A percentile compares a stretch with the other conserved stretches of the same genome.
Evolutionary conservation across 2,113 vertebrate species (phyloP).

Genomic region (Gadus chalcogrammus): DNA sequence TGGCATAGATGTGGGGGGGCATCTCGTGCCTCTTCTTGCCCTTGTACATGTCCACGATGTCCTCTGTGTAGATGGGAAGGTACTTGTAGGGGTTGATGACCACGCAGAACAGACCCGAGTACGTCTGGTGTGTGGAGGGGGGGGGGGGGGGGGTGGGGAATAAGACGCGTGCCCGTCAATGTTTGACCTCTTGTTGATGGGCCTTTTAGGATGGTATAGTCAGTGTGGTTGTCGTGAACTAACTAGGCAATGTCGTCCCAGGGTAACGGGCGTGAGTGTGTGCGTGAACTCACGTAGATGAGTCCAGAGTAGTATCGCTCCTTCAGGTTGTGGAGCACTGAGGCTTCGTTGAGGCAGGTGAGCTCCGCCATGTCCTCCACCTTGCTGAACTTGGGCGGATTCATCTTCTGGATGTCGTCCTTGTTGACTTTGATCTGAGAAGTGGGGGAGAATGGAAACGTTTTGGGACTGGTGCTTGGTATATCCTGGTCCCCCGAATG

Average conservation of each 20-base stretch:
- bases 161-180: too few relatives aligned
- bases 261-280: too few relatives aligned
- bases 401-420: slow-evolving; percentile 81
- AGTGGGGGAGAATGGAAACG: not conserved
- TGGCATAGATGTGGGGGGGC: slow-evolving; percentile 88
- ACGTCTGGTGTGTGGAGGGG: slow-evolving; percentile 68
- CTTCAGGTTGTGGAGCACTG: slow-evolving; percentile 79
- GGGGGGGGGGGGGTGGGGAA: too few relatives aligned
- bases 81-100: slow-evolving; percentile 90
- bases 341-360: slow-evolving; percentile 79
- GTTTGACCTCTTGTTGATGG: too few relatives aligned
- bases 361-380: slow-evolving; percentile 83
- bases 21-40: slow-evolving; percentile 92
- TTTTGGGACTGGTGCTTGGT: too few relatives aligned
- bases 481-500: too few relatives aligned
- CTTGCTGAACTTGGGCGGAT: slow-evolving; percentile 78
- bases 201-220: too few relatives aligned
- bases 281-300: slow-evolving; percentile 70
- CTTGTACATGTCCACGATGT: slow-evolving; percentile 88
- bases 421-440: slow-evolving; percentile 70
- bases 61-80: slow-evolving; percentile 86
- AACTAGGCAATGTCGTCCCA: too few relatives aligned
- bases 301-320: slow-evolving; percentile 80
- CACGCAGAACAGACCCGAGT: slow-evolving; percentile 90
- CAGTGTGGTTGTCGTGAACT: too few relatives aligned